phyloP scores from a whole-genome alignment of 2,797 vertebrate species.

The Melanotaenia nigrans region DNA sequence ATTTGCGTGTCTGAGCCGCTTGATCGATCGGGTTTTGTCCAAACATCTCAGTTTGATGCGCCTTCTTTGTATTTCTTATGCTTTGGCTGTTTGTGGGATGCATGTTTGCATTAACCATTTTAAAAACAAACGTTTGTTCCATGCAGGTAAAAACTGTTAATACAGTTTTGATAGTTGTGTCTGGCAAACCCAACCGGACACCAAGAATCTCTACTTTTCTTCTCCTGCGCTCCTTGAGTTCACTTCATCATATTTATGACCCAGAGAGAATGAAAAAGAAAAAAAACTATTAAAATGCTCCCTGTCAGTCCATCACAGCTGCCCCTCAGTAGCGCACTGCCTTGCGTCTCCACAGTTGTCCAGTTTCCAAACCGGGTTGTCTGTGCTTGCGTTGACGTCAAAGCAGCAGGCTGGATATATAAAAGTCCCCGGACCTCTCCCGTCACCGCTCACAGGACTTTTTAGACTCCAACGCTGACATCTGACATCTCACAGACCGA shows the following conservation, averaged over 20 bases:
- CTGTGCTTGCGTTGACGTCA: conserved; percentile 87
- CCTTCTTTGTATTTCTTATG: no score
- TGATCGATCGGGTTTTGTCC: neutral
- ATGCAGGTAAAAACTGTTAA: neutral
- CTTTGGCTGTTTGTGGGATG: neutral
- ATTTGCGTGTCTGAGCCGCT: neutral
- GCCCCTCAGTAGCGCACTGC: conserved; percentile 32
- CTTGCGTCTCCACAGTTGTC: conserved; percentile 54
- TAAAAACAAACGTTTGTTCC: neutral
- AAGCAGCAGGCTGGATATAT: conserved; percentile 79
- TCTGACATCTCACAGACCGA: conserved; percentile 32
- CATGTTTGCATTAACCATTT: neutral
- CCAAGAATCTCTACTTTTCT: neutral
- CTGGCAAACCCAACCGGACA: no score
- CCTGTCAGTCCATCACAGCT: conserved; percentile 25
- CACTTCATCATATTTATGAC: neutral
- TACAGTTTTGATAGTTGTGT: neutral
- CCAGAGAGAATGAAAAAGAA: conserved; percentile 1
- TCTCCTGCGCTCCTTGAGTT: neutral
- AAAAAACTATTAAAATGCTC: conserved; percentile 1
- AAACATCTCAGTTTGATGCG: neutral
- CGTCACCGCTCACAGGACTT: conserved; percentile 61
- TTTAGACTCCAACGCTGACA: conserved; percentile 34
- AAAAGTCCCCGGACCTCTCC: conserved; percentile 78
- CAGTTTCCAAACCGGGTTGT: conserved; percentile 75